Conservation (phyloP, 2,797 vertebrate genomes). For the Tiaroga cobitis region DNA sequence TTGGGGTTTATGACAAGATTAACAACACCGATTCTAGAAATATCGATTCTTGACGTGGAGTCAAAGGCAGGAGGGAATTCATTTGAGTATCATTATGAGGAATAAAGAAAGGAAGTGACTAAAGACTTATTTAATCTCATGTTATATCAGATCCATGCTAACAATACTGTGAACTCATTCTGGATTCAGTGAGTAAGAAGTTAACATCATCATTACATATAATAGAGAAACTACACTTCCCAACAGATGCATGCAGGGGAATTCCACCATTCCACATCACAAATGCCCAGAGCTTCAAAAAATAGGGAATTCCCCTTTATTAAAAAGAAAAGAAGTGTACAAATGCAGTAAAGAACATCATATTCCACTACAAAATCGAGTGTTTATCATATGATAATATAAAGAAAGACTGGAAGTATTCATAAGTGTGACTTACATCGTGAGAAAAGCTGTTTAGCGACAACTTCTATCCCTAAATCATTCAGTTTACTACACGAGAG, state of each 20-base stretch:
- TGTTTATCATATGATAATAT: neutral
- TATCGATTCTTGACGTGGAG: neutral
- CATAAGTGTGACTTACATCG: neutral
- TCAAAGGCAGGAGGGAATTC: neutral
- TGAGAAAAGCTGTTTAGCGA: neutral
- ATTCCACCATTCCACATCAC: neutral
- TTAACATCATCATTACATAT: neutral
- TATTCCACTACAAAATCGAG: neutral
- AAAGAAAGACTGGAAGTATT: neutral
- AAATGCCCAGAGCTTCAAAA: neutral
- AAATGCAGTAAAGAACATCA: neutral
- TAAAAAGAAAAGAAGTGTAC: neutral
- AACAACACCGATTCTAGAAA: too few species aligned
- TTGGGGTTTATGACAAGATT: neutral
- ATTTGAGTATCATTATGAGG: neutral
- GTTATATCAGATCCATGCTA: neutral
- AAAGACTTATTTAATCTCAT: slow-evolving; percentile 3
- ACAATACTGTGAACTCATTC: neutral
- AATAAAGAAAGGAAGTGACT: slow-evolving; percentile 7
- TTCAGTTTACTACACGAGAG: neutral
- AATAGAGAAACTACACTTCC: neutral
- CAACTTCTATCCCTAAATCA: neutral
- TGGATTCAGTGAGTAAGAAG: neutral
- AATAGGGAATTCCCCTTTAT: neutral
- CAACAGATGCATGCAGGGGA: slow-evolving; percentile 17